Percentiles rank a stretch among this genome's conserved stretches.
Evolutionary conservation across 2,113 vertebrate genomes (phyloP).

Genomic region (Lepisosteus osseus): DNA sequence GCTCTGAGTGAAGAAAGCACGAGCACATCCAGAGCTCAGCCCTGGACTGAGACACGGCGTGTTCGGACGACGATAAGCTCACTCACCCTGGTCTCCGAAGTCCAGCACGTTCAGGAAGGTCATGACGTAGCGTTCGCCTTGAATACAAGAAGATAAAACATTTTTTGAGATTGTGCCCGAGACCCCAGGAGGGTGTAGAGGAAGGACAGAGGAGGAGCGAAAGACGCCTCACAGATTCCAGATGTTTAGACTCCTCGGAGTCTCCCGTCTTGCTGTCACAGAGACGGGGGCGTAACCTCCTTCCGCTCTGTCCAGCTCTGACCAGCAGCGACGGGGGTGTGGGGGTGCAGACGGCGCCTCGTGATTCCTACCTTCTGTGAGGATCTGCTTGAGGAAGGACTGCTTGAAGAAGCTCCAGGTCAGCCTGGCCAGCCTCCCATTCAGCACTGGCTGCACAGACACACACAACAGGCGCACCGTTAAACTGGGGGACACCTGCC

Average conservation of each 20-base stretch:
- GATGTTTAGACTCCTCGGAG: no score
- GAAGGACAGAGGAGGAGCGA: no score
- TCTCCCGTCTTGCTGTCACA: no score
- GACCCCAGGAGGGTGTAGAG: no score
- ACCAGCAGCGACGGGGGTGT: background rate
- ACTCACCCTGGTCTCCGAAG: conserved; percentile 93
- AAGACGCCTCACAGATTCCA: no score
- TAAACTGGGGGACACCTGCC: background rate
- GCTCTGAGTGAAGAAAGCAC: background rate
- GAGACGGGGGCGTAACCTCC: background rate
- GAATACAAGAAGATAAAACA: background rate
- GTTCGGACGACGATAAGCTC: background rate
- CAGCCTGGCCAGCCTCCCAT: conserved; percentile 79
- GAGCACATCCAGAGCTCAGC: background rate
- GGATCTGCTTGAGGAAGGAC: conserved; percentile 93
- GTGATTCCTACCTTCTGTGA: conserved; percentile 81
- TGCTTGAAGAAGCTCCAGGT: conserved; percentile 98
- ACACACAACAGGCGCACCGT: background rate
- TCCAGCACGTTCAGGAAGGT: conserved; percentile 93
- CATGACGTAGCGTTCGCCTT: conserved; percentile 94
- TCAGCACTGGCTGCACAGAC: conserved; percentile 71
- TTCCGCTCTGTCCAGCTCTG: background rate
- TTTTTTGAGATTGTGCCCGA: no score
- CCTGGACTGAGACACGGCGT: background rate
- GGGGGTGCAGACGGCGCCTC: background rate